Conservation (phyloP, 2,797 vertebrate genomes). For the Tamandua tetradactyla region DNA sequence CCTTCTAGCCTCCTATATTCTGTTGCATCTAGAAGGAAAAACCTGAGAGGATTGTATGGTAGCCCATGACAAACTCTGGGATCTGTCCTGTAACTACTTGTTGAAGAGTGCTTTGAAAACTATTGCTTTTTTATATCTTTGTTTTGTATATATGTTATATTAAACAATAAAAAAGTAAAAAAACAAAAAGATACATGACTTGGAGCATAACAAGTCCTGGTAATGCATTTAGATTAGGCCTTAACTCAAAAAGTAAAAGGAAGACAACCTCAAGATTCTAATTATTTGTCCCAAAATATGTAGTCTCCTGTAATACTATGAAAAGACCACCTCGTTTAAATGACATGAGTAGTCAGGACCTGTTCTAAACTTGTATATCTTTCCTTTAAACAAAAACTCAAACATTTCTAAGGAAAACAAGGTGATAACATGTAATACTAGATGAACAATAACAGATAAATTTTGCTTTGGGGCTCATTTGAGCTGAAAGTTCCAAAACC, state of each 20-base stretch:
- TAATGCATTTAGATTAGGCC: slow-evolving; percentile 60
- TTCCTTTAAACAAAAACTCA: slow-evolving; percentile 68
- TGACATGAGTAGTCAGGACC: neutral
- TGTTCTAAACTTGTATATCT: slow-evolving; percentile 22
- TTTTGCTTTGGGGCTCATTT: slow-evolving; percentile 40
- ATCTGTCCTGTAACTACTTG: too few species aligned
- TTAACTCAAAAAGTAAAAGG: slow-evolving; percentile 57
- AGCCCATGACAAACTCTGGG: too few species aligned
- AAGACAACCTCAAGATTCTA: slow-evolving; percentile 62
- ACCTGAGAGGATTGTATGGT: too few species aligned
- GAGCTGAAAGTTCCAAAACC: slow-evolving; percentile 55
- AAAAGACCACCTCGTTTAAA: slow-evolving; percentile 54
- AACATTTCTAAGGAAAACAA: slow-evolving; percentile 66
- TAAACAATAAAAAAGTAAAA: too few species aligned
- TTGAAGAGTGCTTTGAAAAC: too few species aligned
- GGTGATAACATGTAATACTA: slow-evolving; percentile 23
- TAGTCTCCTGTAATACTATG: neutral
- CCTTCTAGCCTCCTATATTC: too few species aligned
- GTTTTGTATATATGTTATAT: too few species aligned
- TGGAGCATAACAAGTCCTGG: slow-evolving; percentile 60
- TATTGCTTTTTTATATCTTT: too few species aligned
- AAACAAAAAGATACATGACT: slow-evolving; percentile 65
- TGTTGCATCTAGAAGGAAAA: too few species aligned
- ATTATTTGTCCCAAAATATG: slow-evolving; percentile 46
- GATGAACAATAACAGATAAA: slow-evolving; percentile 66